phyloP scores from a whole-genome alignment of 1,140 invertebrate species.

The Tenebrio molitor region DNA sequence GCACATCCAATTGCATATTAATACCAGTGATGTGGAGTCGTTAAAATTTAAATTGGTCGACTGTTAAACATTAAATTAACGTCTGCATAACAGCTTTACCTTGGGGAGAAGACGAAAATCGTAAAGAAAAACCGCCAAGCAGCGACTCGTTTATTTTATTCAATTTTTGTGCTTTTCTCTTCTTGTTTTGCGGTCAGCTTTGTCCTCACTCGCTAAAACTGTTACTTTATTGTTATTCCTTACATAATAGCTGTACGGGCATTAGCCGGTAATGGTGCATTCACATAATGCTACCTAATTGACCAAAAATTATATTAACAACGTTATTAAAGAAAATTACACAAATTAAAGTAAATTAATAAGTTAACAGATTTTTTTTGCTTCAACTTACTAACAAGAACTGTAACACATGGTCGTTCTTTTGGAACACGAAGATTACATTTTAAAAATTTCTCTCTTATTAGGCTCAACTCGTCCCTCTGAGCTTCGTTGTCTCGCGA shows the following conservation, averaged over 20 bases:
- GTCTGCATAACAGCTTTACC: conserved; percentile 6
- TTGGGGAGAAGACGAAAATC: conserved; percentile 1
- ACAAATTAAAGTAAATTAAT: too few species aligned
- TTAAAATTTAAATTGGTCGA: conserved; percentile 20
- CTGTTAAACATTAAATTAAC: conserved; percentile 6
- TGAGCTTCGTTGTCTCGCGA: too few species aligned
- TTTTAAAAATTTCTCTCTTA: too few species aligned
- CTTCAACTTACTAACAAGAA: too few species aligned
- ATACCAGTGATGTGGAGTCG: conserved; percentile 1
- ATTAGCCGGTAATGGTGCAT: background rate
- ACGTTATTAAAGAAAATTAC: background rate
- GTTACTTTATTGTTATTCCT: conserved; percentile 9
- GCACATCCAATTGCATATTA: conserved; percentile 30
- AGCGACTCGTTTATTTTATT: background rate
- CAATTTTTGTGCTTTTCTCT: conserved; percentile 7
- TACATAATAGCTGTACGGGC: background rate
- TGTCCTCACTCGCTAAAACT: conserved; percentile 15
- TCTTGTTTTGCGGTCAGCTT: conserved; percentile 13
- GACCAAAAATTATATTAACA: background rate
- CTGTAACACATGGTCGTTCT: too few species aligned
- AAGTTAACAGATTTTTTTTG: too few species aligned
- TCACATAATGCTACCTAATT: conserved; percentile 11
- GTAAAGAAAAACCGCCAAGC: background rate
- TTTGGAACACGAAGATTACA: too few species aligned
- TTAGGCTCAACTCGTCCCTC: too few species aligned